Evolutionary conservation across 2,797 vertebrate species (phyloP).

Genomic region (Catharus ustulatus): DNA sequence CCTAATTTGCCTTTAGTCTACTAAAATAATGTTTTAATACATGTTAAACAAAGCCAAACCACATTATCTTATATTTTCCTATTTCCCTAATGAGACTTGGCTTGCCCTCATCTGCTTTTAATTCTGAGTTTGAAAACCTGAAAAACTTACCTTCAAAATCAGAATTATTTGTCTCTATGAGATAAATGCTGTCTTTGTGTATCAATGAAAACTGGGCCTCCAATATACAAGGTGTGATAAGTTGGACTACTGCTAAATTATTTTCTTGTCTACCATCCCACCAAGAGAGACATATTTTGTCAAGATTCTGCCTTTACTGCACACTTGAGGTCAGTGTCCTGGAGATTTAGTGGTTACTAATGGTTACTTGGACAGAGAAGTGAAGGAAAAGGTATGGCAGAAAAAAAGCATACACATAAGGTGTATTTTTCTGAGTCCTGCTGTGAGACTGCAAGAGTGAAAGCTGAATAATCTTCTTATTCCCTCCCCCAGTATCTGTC

Average conservation of each 20-base stretch:
- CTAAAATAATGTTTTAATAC: not conserved
- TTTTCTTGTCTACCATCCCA: conserved; percentile 1
- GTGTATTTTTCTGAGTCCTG: not conserved
- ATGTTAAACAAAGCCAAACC: not conserved
- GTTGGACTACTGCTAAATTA: not conserved
- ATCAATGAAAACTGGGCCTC: not conserved
- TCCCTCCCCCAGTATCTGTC: not conserved
- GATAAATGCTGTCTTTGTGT: not conserved
- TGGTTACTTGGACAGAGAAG: not conserved
- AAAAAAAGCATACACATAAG: not conserved
- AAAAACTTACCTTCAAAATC: not conserved
- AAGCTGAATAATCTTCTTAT: not conserved
- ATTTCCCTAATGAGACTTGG: not conserved
- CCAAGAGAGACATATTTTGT: conserved; percentile 5
- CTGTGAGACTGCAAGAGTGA: not conserved
- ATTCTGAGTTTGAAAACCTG: not conserved
- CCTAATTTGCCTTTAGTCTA: not conserved
- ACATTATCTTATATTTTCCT: not conserved
- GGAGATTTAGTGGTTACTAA: conserved; percentile 42
- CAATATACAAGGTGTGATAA: not conserved
- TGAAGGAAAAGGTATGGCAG: not conserved
- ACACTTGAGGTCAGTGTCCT: conserved; percentile 9
- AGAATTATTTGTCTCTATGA: not conserved
- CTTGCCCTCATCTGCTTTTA: not conserved
- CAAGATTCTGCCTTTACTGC: conserved; percentile 14